These are phyloP conservation scores for Rhabdophis nuchalis DNA, from an alignment of 2,797 vertebrate species.

Conservation along the genomic window DNA sequence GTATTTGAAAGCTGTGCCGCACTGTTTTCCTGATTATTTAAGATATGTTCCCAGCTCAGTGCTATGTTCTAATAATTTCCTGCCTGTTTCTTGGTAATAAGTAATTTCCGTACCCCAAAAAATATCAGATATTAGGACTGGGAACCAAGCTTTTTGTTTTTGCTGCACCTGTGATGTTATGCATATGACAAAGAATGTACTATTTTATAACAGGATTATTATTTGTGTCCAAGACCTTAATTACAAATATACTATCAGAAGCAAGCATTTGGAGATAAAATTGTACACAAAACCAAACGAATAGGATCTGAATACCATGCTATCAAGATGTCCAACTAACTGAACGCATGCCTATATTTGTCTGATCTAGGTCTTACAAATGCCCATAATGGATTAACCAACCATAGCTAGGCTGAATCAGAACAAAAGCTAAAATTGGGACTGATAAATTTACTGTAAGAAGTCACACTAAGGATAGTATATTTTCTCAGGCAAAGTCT, in stretches of 20 bases:
- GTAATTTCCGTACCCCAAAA: not conserved
- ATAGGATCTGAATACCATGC: not conserved
- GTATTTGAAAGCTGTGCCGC: not conserved
- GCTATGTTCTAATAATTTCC: conserved; percentile 24
- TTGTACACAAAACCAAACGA: not conserved
- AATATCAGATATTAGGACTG: not conserved
- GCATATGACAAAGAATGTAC: not conserved
- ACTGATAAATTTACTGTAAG: not conserved
- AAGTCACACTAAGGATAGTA: not conserved
- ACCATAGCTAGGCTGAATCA: too few relatives aligned
- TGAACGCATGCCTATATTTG: not conserved
- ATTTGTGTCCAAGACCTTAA: not conserved
- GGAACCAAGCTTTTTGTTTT: not conserved
- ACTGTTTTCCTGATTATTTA: not conserved
- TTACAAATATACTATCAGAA: conserved; percentile 23
- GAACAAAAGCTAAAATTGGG: not conserved
- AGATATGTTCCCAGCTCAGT: not conserved
- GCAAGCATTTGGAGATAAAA: not conserved
- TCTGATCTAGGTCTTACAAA: not conserved
- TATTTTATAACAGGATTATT: conserved; percentile 5
- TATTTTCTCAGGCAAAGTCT: not conserved
- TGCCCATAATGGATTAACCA: not conserved
- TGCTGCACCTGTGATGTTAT: conserved; percentile 48
- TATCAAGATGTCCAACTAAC: not conserved
- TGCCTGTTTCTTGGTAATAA: conserved; percentile 15